Percentiles rank a stretch among this genome's conserved stretches.
Evolutionary conservation across 2,888 invertebrate genomes (phyloP).

Genomic region (Danaus chrysippus): DNA sequence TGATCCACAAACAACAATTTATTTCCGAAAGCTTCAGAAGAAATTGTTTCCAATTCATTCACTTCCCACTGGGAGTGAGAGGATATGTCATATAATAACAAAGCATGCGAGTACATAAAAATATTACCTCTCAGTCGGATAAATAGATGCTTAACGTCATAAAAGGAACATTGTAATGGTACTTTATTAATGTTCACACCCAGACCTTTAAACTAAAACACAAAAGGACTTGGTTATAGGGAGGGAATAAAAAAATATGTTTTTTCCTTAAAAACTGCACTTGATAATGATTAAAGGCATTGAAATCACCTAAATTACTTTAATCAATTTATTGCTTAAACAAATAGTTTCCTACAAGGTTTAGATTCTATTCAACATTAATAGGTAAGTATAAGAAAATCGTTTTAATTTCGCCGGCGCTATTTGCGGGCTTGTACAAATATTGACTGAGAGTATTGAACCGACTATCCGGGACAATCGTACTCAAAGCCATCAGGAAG

Average conservation of each 20-base stretch:
- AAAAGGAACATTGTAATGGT: not conserved
- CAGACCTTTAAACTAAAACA: not conserved
- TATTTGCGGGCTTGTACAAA: conserved; percentile 54
- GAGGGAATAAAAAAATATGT: not conserved
- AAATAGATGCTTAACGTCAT: conserved; percentile 7
- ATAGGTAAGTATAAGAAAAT: conserved; percentile 40
- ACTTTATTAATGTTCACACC: not conserved
- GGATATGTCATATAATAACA: conserved; percentile 48
- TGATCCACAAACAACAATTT: no score
- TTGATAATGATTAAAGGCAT: not conserved
- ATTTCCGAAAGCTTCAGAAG: no score
- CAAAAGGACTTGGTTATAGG: not conserved
- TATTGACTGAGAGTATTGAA: conserved; percentile 53
- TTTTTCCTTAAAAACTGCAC: not conserved
- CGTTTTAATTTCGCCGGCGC: conserved; percentile 55
- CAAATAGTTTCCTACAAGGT: not conserved
- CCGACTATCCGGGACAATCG: conserved; percentile 31
- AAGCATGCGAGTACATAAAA: conserved; percentile 51
- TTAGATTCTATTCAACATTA: conserved; percentile 4
- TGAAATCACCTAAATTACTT: not conserved
- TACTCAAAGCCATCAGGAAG: conserved; percentile 23
- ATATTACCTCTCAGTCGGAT: conserved; percentile 39
- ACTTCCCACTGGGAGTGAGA: conserved; percentile 38
- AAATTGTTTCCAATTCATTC: conserved; percentile 34
- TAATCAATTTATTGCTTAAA: not conserved